phyloP scores from a whole-genome alignment of 2,113 vertebrate genomes.

The Tragelaphus imberbis region DNA sequence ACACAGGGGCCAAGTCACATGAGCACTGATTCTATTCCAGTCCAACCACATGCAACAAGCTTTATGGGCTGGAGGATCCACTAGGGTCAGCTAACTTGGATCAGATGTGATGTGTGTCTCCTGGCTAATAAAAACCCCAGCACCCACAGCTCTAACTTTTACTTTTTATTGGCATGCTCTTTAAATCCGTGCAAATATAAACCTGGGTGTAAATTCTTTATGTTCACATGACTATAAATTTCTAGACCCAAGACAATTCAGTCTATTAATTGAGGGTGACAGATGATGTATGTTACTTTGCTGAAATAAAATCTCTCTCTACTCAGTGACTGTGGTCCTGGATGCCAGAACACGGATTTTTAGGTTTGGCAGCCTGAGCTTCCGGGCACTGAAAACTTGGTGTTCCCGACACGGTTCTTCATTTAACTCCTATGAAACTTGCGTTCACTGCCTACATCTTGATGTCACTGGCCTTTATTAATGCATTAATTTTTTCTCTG shows the following conservation, averaged over 20 bases:
- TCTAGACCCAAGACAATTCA: slow-evolving; percentile 13
- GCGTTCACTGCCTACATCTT: background rate
- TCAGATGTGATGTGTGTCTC: background rate
- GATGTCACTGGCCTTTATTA: background rate
- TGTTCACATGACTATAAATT: background rate
- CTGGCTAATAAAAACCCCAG: slow-evolving; percentile 12
- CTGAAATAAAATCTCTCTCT: background rate
- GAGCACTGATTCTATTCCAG: background rate
- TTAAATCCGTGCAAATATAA: background rate
- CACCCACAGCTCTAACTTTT: background rate
- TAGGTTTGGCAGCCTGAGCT: slow-evolving; percentile 1
- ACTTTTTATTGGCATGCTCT: background rate
- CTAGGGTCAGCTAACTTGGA: background rate
- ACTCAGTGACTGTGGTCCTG: background rate
- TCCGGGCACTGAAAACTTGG: background rate
- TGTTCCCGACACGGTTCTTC: background rate
- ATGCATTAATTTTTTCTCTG: background rate
- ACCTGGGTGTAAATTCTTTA: background rate
- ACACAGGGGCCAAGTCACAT: background rate
- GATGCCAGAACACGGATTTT: background rate
- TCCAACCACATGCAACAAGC: background rate
- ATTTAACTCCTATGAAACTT: background rate
- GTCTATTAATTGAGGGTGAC: background rate
- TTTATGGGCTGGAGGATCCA: background rate
- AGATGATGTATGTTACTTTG: background rate